Conservation (phyloP, 2,113 vertebrate genomes). For the Mesembrinibis cayennensis region DNA sequence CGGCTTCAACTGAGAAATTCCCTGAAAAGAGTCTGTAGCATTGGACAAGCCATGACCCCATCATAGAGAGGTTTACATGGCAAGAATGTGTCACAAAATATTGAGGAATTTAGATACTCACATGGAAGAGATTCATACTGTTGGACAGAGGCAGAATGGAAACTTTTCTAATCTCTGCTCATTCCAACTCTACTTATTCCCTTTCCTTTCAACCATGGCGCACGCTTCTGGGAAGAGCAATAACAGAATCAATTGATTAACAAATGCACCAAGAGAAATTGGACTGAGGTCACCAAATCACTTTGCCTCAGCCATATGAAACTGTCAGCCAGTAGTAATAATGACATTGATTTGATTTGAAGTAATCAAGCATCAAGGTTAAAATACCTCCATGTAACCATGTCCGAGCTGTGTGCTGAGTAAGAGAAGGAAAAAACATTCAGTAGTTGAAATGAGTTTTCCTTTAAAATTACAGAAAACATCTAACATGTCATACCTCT, state of each 20-base stretch:
- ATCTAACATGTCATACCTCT: rapidly evolving
- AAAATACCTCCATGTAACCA: rapidly evolving
- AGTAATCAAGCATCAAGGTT: background rate
- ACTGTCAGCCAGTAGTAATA: background rate
- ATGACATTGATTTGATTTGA: background rate
- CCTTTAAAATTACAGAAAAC: background rate
- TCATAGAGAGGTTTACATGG: background rate
- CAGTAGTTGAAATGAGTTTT: background rate
- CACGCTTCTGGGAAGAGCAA: background rate
- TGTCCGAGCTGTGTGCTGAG: rapidly evolving
- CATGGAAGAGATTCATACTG: rapidly evolving
- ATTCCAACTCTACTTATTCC: background rate
- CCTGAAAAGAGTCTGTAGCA: no score
- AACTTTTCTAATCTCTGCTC: background rate
- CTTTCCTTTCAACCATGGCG: background rate
- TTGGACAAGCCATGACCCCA: background rate
- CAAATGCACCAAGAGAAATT: background rate
- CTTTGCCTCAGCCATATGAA: background rate
- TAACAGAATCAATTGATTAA: background rate
- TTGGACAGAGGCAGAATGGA: background rate
- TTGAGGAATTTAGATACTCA: rapidly evolving
- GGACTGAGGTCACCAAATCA: background rate
- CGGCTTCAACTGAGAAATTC: background rate
- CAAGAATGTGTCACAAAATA: background rate
- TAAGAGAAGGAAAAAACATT: background rate